Percentiles rank a stretch among this genome's conserved stretches.
Conservation (phyloP, 2,888 invertebrate genomes). For the Erebia aethiops region DNA sequence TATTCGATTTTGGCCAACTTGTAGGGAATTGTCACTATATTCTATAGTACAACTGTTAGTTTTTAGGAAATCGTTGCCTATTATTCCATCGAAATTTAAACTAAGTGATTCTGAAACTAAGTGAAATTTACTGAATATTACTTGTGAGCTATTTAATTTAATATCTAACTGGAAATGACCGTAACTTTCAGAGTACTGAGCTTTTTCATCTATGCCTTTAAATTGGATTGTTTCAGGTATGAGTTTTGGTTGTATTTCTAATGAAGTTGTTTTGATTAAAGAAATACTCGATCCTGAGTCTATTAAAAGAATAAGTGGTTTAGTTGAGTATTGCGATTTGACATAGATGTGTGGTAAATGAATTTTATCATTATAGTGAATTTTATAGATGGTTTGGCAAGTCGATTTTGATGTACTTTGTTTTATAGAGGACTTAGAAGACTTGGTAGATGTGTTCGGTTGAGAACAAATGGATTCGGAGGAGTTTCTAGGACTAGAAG, state of each 20-base stretch:
- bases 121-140: background rate
- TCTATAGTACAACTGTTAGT: too few species aligned
- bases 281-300: background rate
- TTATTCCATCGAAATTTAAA: background rate
- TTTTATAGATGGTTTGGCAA: conserved; percentile 2
- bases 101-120: background rate
- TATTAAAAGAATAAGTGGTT: background rate
- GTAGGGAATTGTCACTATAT: too few species aligned
- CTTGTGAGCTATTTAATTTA: background rate
- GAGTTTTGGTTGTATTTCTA: background rate
- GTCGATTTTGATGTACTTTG: too few species aligned
- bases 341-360: background rate
- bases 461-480: too few species aligned
- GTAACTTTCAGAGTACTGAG: background rate
- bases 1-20: too few species aligned
- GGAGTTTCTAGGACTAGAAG: too few species aligned
- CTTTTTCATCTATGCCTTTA: background rate
- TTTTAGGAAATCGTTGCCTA: too few species aligned
- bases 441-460: too few species aligned
- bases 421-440: too few species aligned
- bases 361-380: conserved; percentile 2
- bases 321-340: conserved; percentile 1
- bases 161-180: conserved; percentile 1
- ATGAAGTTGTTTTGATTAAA: background rate
- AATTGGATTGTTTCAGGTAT: background rate